Base-by-base conservation (phyloP, 2,888 invertebrate genomes). In the Gisinianus flammeolus region DNA sequence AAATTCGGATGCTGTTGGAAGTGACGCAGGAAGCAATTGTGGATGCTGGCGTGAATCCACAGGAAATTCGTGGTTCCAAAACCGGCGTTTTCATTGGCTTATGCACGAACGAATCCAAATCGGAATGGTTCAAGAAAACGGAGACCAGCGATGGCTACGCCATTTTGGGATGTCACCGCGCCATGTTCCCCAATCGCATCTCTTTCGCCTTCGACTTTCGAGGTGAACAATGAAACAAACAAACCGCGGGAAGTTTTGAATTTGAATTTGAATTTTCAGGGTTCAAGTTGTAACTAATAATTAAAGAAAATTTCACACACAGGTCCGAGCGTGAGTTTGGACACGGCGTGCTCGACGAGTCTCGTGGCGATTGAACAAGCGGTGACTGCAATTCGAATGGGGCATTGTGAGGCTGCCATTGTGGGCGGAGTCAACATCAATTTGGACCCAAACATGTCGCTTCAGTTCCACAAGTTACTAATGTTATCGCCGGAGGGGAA, bases 331-430 rank as follows among this genome's bases (percentile, higher is more conserved):
- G 97, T 93, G 88, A 93, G 96, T 44, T 89, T 98, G 66, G 98
- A 98, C 88, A 98, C 98, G 1, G 98, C 98, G 12, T 98, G 98
- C 88, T 97, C 97, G 0, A 97, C 97, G 85, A 95, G 96, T 81
- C 88, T 97, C 87, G 92, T 94, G 87, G 98, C 96, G n/a, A 88
- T 98, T 86, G 92, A 97, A 86, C 94, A 95, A 86, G 96, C 95
- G 1, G 90, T 92, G 76, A 87, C 89, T 3, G 93, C 95, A 58
- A 94, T 97, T 85, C 91, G 92, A 83, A 88, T 90, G 58, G 97
- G 96, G 19, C 93, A 94, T 86, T 97, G 97, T 88, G 97, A 98
- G n/a, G n/a, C n/a, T n/a, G n/a, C n/a, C n/a, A n/a, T n/a, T n/a
- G n/a, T n/a, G n/a, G n/a, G n/a, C n/a, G 98, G 98, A 77, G 91